Conservation (phyloP, 30 jellyfish, hydroid and myxozoan genomes). For the Rhopilema esculentum region DNA sequence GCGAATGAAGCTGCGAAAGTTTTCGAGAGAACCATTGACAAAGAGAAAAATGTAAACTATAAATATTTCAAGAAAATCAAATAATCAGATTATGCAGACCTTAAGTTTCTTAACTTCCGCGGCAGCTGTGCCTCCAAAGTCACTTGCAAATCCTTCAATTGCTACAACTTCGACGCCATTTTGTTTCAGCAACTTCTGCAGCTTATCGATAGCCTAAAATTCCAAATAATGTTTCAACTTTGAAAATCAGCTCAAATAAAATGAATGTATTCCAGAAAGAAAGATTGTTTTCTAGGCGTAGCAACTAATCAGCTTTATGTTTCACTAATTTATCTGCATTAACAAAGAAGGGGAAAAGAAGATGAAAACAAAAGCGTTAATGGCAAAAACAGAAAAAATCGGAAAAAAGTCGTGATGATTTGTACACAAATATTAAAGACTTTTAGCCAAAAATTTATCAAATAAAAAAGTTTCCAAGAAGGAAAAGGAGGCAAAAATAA, state of each 20-base stretch:
- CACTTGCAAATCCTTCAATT: slow-evolving; percentile 84
- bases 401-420: too few relatives aligned
- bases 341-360: too few relatives aligned
- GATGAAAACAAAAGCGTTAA: too few relatives aligned
- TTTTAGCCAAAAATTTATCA: too few relatives aligned
- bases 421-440: too few relatives aligned
- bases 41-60: background rate
- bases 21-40: too few relatives aligned
- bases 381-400: too few relatives aligned
- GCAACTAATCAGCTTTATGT: too few relatives aligned
- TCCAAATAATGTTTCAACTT: background rate
- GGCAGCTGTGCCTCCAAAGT: slow-evolving; percentile 47
- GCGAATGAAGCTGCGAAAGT: too few relatives aligned
- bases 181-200: slow-evolving; percentile 58
- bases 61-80: background rate
- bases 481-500: background rate
- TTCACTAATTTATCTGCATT: too few relatives aligned
- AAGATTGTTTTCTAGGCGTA: too few relatives aligned
- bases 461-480: too few relatives aligned
- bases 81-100: slow-evolving; percentile 10
- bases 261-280: background rate
- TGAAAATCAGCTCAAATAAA: background rate
- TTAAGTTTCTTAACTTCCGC: slow-evolving; percentile 62
- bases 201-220: slow-evolving; percentile 68
- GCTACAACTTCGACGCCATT: slow-evolving; percentile 61